Percentiles rank a stretch among this genome's conserved stretches.
These are phyloP conservation scores for Laticauda colubrina DNA, from an alignment of 2,113 vertebrate species.

Conservation along the genomic window DNA sequence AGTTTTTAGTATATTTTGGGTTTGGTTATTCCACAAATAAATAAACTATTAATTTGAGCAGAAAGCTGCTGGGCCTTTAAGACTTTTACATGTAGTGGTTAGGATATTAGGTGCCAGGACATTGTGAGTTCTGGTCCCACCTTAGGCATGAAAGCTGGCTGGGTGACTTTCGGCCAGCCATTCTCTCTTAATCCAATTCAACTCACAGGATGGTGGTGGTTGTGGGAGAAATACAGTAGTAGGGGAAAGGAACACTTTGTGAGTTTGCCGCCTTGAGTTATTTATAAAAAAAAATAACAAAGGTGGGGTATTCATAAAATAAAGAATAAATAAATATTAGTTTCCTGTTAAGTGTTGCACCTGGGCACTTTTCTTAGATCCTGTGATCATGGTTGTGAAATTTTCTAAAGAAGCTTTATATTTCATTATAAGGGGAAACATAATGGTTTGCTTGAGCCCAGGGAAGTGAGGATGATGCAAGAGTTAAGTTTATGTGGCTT, in stretches of 20 bases:
- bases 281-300: neutral
- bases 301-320: neutral
- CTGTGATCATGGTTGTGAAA: neutral
- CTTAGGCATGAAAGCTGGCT: neutral
- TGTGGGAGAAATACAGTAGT: neutral
- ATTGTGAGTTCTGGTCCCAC: neutral
- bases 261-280: neutral
- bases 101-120: neutral
- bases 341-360: neutral
- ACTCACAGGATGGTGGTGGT: neutral
- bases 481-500: neutral
- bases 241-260: neutral
- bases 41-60: neutral
- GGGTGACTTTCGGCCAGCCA: neutral
- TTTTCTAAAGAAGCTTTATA: neutral
- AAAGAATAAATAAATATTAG: neutral
- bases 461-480: neutral
- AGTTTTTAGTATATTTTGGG: neutral
- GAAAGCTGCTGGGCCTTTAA: neutral
- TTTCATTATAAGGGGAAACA: neutral
- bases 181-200: neutral
- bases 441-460: neutral
- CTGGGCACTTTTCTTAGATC: neutral
- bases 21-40: neutral
- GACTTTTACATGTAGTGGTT: neutral